Evolutionary conservation across 2,797 vertebrate species (phyloP).

Genomic region (Parauchenoglanis punctatus): DNA sequence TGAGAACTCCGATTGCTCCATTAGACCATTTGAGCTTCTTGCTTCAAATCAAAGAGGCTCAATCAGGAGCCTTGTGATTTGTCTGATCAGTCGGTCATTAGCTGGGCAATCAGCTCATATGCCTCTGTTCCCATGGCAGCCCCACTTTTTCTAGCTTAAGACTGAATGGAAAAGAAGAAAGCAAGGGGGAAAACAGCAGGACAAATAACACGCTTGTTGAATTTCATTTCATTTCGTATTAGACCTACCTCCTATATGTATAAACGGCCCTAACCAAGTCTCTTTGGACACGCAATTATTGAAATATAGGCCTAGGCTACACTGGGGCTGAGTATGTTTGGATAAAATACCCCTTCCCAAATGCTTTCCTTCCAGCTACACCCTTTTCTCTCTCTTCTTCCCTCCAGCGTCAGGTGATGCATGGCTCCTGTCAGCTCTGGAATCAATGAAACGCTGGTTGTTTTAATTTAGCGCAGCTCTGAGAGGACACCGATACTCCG

Average conservation of each 20-base stretch:
- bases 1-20: conserved; percentile 41
- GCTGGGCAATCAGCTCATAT: conserved; percentile 57
- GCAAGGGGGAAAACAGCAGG: conserved; percentile 27
- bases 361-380: conserved; percentile 27
- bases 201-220: conserved; percentile 36
- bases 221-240: conserved; percentile 45
- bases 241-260: conserved; percentile 4
- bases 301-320: conserved; percentile 6
- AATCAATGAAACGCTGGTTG: conserved; percentile 82
- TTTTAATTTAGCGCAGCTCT: conserved; percentile 83
- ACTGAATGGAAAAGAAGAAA: conserved; percentile 11
- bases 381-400: conserved; percentile 46
- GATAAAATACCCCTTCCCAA: conserved; percentile 29
- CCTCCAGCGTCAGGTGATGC: conserved; percentile 72
- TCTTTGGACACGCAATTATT: neutral
- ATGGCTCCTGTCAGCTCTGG: conserved; percentile 75
- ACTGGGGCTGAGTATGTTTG: conserved; percentile 16
- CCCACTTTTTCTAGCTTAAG: conserved; percentile 24
- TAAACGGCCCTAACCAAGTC: conserved; percentile 7
- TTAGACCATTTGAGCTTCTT: conserved; percentile 60
- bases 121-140: conserved; percentile 53
- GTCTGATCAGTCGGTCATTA: conserved; percentile 60
- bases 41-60: conserved; percentile 57
- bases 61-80: conserved; percentile 59
- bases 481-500: conserved; percentile 76